Conservation (phyloP, 2,797 vertebrate species). For the Sebastes iracundus region DNA sequence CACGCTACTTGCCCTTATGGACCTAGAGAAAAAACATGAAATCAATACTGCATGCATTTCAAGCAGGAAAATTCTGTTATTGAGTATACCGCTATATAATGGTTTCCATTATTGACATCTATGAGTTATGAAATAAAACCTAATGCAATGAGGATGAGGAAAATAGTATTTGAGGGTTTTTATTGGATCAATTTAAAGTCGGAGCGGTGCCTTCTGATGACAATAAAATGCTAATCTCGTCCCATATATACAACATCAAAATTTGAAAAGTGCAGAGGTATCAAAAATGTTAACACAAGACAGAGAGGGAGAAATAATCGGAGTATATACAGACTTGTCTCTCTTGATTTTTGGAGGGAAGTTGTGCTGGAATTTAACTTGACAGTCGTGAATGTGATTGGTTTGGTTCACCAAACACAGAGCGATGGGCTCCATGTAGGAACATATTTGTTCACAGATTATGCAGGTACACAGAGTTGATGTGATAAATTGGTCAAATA, state of each 20-base stretch:
- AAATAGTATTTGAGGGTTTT: slow-evolving; percentile 81
- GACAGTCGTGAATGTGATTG: slow-evolving; percentile 31
- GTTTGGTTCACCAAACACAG: slow-evolving; percentile 14
- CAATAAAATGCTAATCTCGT: slow-evolving; percentile 77
- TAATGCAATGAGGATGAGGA: slow-evolving; percentile 83
- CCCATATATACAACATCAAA: slow-evolving; percentile 39
- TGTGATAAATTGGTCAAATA: slow-evolving; percentile 19
- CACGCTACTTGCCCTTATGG: slow-evolving; percentile 81
- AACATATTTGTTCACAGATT: not conserved
- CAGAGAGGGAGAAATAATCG: slow-evolving; percentile 33
- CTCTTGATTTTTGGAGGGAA: slow-evolving; percentile 18
- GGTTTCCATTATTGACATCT: slow-evolving; percentile 83
- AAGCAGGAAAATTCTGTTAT: slow-evolving; percentile 83
- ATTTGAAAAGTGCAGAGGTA: slow-evolving; percentile 69
- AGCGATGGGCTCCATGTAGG: not conserved
- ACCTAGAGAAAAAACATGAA: slow-evolving; percentile 85
- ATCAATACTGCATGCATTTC: slow-evolving; percentile 85
- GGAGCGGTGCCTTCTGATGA: slow-evolving; percentile 67
- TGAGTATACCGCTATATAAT: slow-evolving; percentile 83
- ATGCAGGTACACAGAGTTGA: slow-evolving; percentile 6
- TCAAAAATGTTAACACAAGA: slow-evolving; percentile 59
- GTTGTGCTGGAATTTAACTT: slow-evolving; percentile 19
- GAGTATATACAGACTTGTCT: slow-evolving; percentile 7
- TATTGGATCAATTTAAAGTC: slow-evolving; percentile 80
- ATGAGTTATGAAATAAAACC: slow-evolving; percentile 85